Evolutionary conservation across 2,797 vertebrate species (phyloP), one percentile per base, ranked within the genome.

Genomic region (Platalea minor): DNA sequence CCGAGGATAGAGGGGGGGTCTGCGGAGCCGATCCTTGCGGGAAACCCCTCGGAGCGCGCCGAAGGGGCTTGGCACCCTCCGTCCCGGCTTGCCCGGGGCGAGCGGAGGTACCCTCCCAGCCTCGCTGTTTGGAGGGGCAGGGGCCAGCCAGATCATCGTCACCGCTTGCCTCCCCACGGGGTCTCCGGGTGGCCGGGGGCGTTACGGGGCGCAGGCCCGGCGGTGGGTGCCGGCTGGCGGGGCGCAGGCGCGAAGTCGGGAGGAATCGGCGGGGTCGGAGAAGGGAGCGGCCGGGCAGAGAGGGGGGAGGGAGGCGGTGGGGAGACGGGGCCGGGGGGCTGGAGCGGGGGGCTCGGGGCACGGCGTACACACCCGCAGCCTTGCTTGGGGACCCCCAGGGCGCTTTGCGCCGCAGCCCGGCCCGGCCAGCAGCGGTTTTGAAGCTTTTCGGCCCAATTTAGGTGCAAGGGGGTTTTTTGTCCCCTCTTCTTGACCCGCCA

Each of bases 351-450:
- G 25, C 25, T 54, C 0, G 0, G 17, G 64, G 26, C 57, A 57
- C 6, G 8, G 17, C 37, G 3, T 37, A 28, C 0, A 0, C 13
- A 25, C 65, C 72, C 14, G 31, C n/a, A 53, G 39, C 59, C 39
- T 14, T 35, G 11, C 18, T 2, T 14, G 13, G 21, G 18, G 28
- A 45, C 54, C 28, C 24, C n/a, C 39, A 7, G 9, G 35, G 51
- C 9, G 9, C 53, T 29, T 37, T 9, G 7, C 15, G n/a, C 41
- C 21, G 3, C 51, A 24, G 33, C 39, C 50, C 3, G 0, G 24
- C 37, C 37, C 48, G 13, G 9, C 25, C 61, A 31, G 76, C 51
- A 35, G 25, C 50, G 7, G 7, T 59, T 59, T 33, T n/a, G 29
- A 33, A 48, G 45, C 14, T 59, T 69, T 81, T 59, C 64, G 26